Base-by-base conservation (phyloP, 2,888 invertebrate species). In the Biston stratarius region DNA sequence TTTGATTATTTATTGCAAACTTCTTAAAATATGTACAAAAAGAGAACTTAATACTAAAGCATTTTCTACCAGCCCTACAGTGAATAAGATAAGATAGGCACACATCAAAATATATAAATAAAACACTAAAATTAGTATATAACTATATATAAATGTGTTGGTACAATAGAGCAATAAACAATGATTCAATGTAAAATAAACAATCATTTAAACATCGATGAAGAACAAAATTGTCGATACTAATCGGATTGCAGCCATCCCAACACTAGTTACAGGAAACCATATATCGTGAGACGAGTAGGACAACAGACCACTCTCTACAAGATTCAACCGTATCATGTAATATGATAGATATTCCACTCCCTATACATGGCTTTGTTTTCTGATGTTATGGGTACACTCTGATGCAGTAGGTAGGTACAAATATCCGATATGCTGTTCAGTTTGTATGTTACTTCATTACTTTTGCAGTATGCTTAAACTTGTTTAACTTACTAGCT, bases 231-330 rank as follows among this genome's bases (percentile, higher is more conserved):
- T 34, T 34, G 33, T 49, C 49, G 49, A 49, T 6, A 49, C 49
- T 0, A 0, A 7, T n/a, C 0, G 8, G 42, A 1, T 8, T 15
- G 10, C 38, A 15, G n/a, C 38, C 11, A 38, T 10, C 42, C 33
- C 55, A 55, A 12, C 55, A 42, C 55, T 55, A 55, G 42, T 42
- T 7, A 42, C 55, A 55, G 24, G 24, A 42, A 38, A 38, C 34
- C 47, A 36, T 48, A 58, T 15, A 47, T 58, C 38, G 38, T 1
- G 45, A 14, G 45, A 47, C 45, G 45, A 33, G 57, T 15, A 34
- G 36, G 45, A 57, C 45, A 57, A 57, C 14, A 47, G 36, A 38
- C 48, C 58, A 38, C 48, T 58, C 48, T 58, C 15, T 48, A 48
- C 58, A 24, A 15, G 45, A 57, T 45, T n/a, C 34, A 48, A 38